These are phyloP conservation scores for Dascillus cervinus DNA, from an alignment of 2,888 invertebrate species.

Conservation along the genomic window DNA sequence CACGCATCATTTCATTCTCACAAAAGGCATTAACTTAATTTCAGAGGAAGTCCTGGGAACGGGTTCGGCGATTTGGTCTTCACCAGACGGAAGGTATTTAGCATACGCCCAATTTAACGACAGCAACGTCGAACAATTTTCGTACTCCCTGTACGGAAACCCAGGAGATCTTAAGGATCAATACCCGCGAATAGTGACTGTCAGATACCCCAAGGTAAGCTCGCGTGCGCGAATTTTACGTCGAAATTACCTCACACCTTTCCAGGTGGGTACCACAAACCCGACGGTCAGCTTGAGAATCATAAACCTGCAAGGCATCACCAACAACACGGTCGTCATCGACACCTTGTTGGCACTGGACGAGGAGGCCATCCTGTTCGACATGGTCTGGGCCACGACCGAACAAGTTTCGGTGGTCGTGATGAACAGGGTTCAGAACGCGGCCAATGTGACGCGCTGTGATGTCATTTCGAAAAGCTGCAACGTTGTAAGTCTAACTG, in stretches of 20 bases:
- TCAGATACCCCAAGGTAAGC: conserved; percentile 71
- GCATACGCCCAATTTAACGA: conserved; percentile 70
- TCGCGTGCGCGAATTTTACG: background rate
- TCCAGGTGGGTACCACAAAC: conserved; percentile 63
- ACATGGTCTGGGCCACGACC: conserved; percentile 67
- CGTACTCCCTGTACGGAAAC: conserved; percentile 60
- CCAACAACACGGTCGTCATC: conserved; percentile 36
- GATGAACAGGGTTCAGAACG: conserved; percentile 80
- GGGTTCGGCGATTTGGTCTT: conserved; percentile 74
- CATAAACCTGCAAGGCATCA: conserved; percentile 43
- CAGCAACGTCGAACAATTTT: conserved; percentile 54
- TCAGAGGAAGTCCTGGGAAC: conserved; percentile 71
- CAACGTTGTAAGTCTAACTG: conserved; percentile 5
- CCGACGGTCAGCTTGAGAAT: conserved; percentile 63
- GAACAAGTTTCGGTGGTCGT: conserved; percentile 64
- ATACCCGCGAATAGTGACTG: conserved; percentile 57
- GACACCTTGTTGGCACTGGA: conserved; percentile 50
- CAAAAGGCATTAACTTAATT: no score
- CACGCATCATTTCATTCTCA: no score
- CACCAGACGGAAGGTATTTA: conserved; percentile 57
- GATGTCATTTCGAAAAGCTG: conserved; percentile 5
- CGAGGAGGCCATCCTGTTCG: conserved; percentile 58
- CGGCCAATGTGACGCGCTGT: conserved; percentile 40
- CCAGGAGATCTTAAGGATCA: conserved; percentile 50
- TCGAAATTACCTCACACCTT: conserved; percentile 10